These are phyloP conservation scores for Varanus komodoensis DNA, from an alignment of 2,113 vertebrate genomes.

Conservation along the genomic window DNA sequence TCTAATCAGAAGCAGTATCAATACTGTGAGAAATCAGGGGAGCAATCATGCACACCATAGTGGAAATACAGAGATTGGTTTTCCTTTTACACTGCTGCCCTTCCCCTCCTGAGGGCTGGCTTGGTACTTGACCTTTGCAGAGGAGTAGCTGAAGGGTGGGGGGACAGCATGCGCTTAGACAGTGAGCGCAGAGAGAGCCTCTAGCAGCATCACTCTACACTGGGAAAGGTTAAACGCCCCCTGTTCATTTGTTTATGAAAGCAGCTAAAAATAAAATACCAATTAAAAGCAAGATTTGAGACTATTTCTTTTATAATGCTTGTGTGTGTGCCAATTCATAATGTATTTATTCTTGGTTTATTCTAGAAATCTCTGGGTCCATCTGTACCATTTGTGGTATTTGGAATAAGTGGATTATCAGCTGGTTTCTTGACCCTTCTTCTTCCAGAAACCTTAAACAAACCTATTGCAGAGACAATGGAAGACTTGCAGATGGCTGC, in stretches of 20 bases:
- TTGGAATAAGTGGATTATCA: conserved; percentile 85
- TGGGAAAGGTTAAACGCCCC: neutral
- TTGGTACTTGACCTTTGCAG: neutral
- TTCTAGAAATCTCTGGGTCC: conserved; percentile 79
- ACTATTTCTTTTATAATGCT: neutral
- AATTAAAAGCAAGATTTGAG: neutral
- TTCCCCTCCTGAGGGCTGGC: neutral
- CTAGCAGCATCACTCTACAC: neutral
- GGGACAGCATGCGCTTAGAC: neutral
- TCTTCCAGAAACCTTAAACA: conserved; percentile 88
- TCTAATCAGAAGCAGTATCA: neutral
- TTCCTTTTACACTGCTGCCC: neutral
- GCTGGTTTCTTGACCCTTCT: conserved; percentile 83
- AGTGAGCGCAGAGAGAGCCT: neutral
- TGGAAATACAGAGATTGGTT: neutral
- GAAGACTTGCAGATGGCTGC: conserved; percentile 77
- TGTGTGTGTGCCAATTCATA: neutral
- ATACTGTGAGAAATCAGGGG: neutral
- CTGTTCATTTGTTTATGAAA: neutral
- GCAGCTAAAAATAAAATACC: too few species aligned
- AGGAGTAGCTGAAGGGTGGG: neutral
- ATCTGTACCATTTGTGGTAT: conserved; percentile 86
- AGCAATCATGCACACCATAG: neutral
- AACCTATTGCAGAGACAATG: conserved; percentile 79
- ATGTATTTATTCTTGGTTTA: neutral